A percentile compares a stretch with the other conserved stretches of the same genome.
Conservation (phyloP, 2,797 vertebrate species). For the Enteromius viviparus region DNA sequence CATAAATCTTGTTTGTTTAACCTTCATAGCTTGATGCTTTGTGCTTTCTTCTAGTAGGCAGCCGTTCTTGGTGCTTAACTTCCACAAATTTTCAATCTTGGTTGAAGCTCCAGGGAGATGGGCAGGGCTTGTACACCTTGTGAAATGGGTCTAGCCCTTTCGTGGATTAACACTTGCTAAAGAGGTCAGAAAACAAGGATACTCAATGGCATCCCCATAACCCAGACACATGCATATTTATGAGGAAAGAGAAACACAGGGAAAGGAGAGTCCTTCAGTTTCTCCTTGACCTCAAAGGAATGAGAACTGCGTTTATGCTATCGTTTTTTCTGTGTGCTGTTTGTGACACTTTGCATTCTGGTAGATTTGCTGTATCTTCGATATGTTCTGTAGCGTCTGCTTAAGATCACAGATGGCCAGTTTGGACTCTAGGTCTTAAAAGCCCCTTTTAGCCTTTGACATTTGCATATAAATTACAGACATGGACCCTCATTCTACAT, state of each 20-base stretch:
- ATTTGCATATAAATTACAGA: too few species aligned
- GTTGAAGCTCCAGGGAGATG: slow-evolving; percentile 49
- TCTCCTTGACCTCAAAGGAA: slow-evolving; percentile 53
- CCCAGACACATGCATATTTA: slow-evolving; percentile 59
- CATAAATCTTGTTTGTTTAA: slow-evolving; percentile 40
- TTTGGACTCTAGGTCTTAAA: too few species aligned
- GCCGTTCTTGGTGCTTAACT: slow-evolving; percentile 61
- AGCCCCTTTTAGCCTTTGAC: too few species aligned
- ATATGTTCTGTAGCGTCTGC: neutral
- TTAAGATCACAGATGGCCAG: too few species aligned
- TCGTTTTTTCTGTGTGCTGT: slow-evolving; percentile 3
- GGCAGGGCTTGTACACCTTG: slow-evolving; percentile 42
- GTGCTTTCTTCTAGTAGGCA: slow-evolving; percentile 49
- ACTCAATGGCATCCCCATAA: slow-evolving; percentile 49
- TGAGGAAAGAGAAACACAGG: slow-evolving; percentile 50
- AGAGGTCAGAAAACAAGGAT: slow-evolving; percentile 56
- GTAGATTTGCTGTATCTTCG: slow-evolving; percentile 15
- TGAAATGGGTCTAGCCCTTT: slow-evolving; percentile 49
- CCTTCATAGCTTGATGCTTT: slow-evolving; percentile 31
- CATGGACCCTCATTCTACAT: too few species aligned
- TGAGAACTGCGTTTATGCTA: slow-evolving; percentile 18
- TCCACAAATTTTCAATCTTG: slow-evolving; percentile 50
- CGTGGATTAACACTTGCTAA: slow-evolving; percentile 58
- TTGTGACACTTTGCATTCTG: slow-evolving; percentile 9
- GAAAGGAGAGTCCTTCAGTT: slow-evolving; percentile 48